A percentile compares a stretch with the other conserved stretches of the same genome.
These are phyloP conservation scores for Prionailurus bengalensis DNA, from an alignment of 2,113 vertebrate species.

Conservation along the genomic window DNA sequence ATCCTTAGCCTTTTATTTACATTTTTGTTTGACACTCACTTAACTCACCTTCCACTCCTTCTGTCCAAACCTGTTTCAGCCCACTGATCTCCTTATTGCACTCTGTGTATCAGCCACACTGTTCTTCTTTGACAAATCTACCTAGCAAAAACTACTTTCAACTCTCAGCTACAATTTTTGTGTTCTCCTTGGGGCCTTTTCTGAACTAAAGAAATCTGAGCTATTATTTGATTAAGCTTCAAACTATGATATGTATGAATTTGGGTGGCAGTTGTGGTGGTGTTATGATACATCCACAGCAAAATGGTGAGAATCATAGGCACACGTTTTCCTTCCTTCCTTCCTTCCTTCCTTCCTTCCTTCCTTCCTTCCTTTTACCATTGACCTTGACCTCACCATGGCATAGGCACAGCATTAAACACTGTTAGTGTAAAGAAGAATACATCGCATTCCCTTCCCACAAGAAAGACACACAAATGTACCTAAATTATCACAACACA, in stretches of 20 bases:
- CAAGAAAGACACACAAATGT: neutral
- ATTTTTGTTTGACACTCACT: neutral
- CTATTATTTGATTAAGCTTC: neutral
- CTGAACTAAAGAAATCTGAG: neutral
- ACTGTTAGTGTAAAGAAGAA: neutral
- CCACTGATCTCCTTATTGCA: neutral
- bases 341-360: no score
- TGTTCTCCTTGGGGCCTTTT: neutral
- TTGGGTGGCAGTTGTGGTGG: neutral
- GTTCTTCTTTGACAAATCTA: neutral
- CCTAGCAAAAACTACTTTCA: neutral
- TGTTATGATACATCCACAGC: neutral
- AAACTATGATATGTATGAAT: neutral
- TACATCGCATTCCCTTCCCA: neutral
- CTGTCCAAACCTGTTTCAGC: neutral
- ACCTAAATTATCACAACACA: neutral
- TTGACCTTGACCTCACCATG: neutral
- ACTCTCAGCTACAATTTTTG: neutral
- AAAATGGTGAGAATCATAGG: neutral
- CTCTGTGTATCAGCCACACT: no score
- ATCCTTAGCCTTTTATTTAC: constrained; percentile 2
- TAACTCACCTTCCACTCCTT: neutral
- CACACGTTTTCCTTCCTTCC: no score
- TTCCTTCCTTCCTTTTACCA: neutral
- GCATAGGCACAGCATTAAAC: neutral